Evolutionary conservation across 2,797 vertebrate species (phyloP).

Genomic region (Psittacula derbiana): DNA sequence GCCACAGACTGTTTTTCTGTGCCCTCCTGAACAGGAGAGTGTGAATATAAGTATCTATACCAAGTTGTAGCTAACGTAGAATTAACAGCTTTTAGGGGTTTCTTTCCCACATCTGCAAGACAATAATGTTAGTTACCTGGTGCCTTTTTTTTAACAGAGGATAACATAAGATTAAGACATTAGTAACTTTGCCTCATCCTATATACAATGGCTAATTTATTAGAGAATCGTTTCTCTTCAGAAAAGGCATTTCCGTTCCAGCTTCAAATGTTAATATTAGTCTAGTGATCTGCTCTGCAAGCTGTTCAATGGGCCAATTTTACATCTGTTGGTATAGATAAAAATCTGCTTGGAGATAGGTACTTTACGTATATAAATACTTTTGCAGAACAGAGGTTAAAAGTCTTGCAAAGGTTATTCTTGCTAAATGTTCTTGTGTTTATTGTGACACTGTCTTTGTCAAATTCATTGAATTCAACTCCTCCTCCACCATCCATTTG

Average conservation of each 20-base stretch:
- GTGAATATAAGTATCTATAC: neutral
- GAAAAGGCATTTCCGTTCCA: neutral
- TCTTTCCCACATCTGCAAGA: neutral
- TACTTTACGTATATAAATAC: neutral
- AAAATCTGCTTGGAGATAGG: neutral
- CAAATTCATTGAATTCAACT: constrained; percentile 30
- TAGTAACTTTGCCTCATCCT: neutral
- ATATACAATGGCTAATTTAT: neutral
- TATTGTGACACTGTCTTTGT: constrained; percentile 48
- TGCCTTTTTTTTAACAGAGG: neutral
- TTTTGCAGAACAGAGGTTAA: constrained; percentile 4
- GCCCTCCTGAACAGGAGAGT: neutral
- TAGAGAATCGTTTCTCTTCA: neutral
- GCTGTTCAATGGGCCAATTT: neutral
- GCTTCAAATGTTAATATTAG: neutral
- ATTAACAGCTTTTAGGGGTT: rapidly evolving
- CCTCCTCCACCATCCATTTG: constrained; percentile 17
- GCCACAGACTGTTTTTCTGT: neutral
- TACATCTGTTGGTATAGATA: neutral
- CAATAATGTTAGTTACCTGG: neutral
- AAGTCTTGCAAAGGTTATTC: constrained; percentile 18
- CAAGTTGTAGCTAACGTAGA: neutral
- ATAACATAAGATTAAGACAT: neutral
- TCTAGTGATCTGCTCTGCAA: neutral
- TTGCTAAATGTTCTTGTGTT: constrained; percentile 46